phyloP scores from a whole-genome alignment of 2,888 invertebrate species.

The Noctua fimbriata region DNA sequence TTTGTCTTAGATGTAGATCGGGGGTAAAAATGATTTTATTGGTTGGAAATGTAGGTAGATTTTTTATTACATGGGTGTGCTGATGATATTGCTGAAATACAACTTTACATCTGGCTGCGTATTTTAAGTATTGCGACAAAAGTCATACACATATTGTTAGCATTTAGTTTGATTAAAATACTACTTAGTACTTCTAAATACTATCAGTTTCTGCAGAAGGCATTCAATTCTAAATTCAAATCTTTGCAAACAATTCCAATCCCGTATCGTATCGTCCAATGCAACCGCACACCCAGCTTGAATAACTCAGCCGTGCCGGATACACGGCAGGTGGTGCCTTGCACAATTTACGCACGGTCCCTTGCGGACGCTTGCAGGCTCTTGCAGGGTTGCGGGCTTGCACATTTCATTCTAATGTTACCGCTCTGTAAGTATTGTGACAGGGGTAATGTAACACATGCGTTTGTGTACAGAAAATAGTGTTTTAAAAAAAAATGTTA shows the following conservation, averaged over 20 bases:
- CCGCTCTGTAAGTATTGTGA: slow-evolving; percentile 45
- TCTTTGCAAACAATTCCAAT: not conserved
- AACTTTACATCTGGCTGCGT: not conserved
- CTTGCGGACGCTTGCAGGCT: slow-evolving; percentile 42
- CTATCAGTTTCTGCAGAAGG: not conserved
- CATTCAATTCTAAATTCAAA: not conserved
- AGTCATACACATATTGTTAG: not conserved
- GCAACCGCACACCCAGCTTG: slow-evolving; percentile 21
- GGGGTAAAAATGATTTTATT: not conserved
- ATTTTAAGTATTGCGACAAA: not conserved
- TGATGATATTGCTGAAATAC: not conserved
- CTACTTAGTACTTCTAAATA: not conserved
- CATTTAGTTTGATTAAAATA: not conserved
- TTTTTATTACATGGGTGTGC: not conserved
- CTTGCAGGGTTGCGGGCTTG: slow-evolving; percentile 48
- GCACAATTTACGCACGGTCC: slow-evolving; percentile 65
- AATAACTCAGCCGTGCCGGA: slow-evolving; percentile 63
- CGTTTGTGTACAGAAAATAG: slow-evolving; percentile 28
- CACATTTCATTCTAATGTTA: slow-evolving; percentile 63
- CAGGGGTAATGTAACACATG: slow-evolving; percentile 45
- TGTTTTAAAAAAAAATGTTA: not conserved
- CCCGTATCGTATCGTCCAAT: slow-evolving; percentile 29
- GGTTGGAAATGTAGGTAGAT: not conserved
- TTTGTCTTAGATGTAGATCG: not conserved
- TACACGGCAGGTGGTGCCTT: slow-evolving; percentile 65